These are phyloP conservation scores for Chinchilla lanigera DNA, from an alignment of 2,113 vertebrate species.

Conservation along the genomic window DNA sequence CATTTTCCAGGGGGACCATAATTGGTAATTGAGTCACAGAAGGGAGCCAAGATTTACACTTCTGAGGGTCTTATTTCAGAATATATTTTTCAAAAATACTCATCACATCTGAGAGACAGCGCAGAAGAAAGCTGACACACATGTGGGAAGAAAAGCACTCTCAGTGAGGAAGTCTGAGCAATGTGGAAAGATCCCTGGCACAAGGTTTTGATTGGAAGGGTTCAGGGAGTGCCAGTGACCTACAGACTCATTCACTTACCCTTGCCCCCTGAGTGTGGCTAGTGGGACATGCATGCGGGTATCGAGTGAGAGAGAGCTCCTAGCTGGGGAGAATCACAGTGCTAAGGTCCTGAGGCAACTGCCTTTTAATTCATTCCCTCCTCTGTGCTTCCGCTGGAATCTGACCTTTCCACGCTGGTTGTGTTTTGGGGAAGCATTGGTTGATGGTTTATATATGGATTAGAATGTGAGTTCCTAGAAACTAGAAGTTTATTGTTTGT, in stretches of 20 bases:
- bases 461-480: background rate
- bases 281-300: background rate
- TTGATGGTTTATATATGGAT: background rate
- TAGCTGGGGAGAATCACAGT: background rate
- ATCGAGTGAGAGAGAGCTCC: background rate
- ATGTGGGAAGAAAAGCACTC: background rate
- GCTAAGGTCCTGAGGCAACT: background rate
- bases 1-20: background rate
- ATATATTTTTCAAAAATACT: background rate
- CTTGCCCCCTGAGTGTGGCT: background rate
- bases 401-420: background rate
- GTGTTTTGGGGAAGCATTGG: background rate
- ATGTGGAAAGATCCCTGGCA: background rate
- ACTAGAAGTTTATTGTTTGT: background rate
- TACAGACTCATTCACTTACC: background rate
- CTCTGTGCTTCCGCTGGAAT: background rate
- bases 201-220: background rate
- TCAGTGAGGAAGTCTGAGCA: background rate
- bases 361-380: background rate
- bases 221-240: background rate
- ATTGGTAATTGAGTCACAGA: background rate
- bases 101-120: background rate
- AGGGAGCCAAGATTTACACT: background rate
- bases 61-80: background rate
- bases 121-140: background rate